Base-by-base conservation (phyloP, 2,888 invertebrate species). In the Chalcosyrphus nemorum region DNA sequence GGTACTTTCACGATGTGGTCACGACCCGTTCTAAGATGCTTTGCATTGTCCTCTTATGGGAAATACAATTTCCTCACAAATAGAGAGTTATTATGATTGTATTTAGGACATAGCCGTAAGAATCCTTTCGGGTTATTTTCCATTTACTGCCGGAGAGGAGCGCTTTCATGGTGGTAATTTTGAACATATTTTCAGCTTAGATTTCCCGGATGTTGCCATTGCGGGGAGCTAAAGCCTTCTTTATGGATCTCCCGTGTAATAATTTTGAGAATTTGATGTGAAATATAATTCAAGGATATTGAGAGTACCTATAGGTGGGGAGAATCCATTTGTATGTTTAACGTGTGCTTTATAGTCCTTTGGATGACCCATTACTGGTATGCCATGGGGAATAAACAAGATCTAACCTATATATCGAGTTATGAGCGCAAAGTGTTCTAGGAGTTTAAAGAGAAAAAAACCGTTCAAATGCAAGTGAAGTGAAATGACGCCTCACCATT, bases 21-120 rank as follows among this genome's bases (percentile, higher is more conserved):
- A 71, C 57, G 71, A 71, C 71, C 71, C 47, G 9, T 11, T 35
- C 47, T 47, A 71, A 35, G 57, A 21, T 13, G 47, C 24, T 59
- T 57, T 57, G 47, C 47, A 71, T 71, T 71, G 57, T 6, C 56
- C 21, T n/a, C n/a, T 19, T 32, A 43, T 17, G 32, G 38, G 27
- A 27, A 52, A 9, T 43, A n/a, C n/a, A 2, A n/a, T 41, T 27
- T 27, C 41, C 38, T 27, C 9, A 11, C 24, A 17, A 47, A 63
- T 32, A 13, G 9, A 19, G 47, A n/a, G 47, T 63, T 24, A n/a
- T n/a, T n/a, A 19, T 17, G 19, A n/a, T 11, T 13, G 11, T 38
- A 7, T 15, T 32, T 21, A 38, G 38, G 38, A 50, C 47, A 13
- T 50, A 50, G 7, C 3, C 17, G n/a, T 5, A n/a, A 43, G 13